Percentiles rank a stretch among this genome's conserved stretches.
phyloP scores from a whole-genome alignment of 2,888 invertebrate species.

The Syrphus vitripennis region DNA sequence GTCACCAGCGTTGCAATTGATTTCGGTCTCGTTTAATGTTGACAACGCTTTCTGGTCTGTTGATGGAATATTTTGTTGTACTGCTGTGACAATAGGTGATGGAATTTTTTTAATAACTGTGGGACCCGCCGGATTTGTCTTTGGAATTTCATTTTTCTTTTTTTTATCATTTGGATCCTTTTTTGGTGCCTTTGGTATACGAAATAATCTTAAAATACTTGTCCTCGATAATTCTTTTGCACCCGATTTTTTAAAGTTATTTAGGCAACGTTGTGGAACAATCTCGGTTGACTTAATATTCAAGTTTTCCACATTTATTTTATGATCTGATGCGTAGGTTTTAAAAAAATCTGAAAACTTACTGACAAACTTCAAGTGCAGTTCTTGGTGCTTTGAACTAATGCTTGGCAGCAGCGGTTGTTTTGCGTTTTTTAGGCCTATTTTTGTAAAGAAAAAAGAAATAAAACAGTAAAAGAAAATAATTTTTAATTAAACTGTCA shows the following conservation, averaged over 20 bases:
- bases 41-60: not conserved
- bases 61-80: constrained; percentile 24
- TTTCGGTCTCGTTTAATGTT: not conserved
- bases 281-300: constrained; percentile 9
- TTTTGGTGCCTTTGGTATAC: constrained; percentile 77
- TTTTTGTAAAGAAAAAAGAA: not conserved
- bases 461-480: not conserved
- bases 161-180: not conserved
- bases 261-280: constrained; percentile 14
- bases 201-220: constrained; percentile 78
- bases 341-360: constrained; percentile 51
- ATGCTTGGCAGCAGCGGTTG: constrained; percentile 29
- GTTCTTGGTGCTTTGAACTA: constrained; percentile 18
- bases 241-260: not conserved
- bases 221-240: constrained; percentile 74
- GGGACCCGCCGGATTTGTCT: not conserved
- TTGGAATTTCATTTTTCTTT: not conserved
- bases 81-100: constrained; percentile 49
- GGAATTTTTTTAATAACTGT: constrained; percentile 51
- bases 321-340: constrained; percentile 13
- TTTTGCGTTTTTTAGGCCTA: constrained; percentile 53
- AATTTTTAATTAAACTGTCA: not conserved
- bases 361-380: constrained; percentile 43
- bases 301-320: not conserved
- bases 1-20: not conserved